A percentile compares a stretch with the other conserved stretches of the same genome.
Evolutionary conservation across 1,140 invertebrate genomes (phyloP).

Genomic region (Lucilia cuprina): DNA sequence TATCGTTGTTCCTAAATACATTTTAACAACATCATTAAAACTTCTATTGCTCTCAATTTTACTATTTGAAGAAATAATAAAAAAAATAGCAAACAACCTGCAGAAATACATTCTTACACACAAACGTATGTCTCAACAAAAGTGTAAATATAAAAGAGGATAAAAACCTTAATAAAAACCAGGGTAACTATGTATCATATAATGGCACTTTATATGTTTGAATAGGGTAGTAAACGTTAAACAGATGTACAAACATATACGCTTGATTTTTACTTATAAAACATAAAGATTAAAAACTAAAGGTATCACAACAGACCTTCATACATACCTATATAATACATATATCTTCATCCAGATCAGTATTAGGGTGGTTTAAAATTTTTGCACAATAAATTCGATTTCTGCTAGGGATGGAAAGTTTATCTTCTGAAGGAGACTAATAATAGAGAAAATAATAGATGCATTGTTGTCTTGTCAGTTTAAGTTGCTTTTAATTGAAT

Average conservation of each 20-base stretch:
- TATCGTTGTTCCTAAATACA: neutral
- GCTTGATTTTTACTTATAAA: neutral
- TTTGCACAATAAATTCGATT: no score
- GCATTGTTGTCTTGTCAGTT: no score
- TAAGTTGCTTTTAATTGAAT: neutral
- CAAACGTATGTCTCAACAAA: neutral
- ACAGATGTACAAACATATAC: neutral
- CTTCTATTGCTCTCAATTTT: neutral
- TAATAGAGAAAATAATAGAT: no score
- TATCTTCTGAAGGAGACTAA: no score
- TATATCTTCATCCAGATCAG: no score
- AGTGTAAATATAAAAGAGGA: neutral
- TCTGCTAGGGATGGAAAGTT: no score
- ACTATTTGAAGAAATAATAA: neutral
- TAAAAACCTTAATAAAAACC: neutral
- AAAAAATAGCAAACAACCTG: neutral
- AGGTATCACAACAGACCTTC: neutral
- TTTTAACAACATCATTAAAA: constrained; percentile 3
- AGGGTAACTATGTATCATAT: no score
- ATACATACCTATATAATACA: no score
- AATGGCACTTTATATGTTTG: neutral
- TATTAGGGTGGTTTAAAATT: no score
- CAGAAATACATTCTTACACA: no score
- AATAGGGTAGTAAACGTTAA: neutral
- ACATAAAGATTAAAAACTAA: constrained; percentile 1